Evolutionary conservation across 1,140 invertebrate genomes (phyloP).

Genomic region (Micrasema longulum): DNA sequence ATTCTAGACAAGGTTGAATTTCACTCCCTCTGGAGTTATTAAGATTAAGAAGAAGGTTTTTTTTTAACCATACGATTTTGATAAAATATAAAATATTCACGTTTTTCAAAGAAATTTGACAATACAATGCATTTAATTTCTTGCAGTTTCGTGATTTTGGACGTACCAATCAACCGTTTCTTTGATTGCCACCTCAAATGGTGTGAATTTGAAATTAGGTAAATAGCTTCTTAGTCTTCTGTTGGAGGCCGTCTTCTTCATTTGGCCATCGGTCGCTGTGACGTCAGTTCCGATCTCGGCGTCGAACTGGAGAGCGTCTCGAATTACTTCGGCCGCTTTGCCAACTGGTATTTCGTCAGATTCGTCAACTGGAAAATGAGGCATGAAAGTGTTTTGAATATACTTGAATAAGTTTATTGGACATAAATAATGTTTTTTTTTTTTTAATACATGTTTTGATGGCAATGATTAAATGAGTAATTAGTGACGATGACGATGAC

Average conservation of each 20-base stretch:
- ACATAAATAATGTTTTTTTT: too few species aligned
- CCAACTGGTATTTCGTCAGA: conserved; percentile 90
- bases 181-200: conserved; percentile 85
- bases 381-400: too few species aligned
- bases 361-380: conserved; percentile 90
- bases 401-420: too few species aligned
- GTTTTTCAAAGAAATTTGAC: too few species aligned
- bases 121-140: too few species aligned
- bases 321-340: conserved; percentile 83
- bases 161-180: conserved; percentile 93
- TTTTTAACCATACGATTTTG: too few species aligned
- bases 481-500: too few species aligned
- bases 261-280: conserved; percentile 94
- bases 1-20: too few species aligned
- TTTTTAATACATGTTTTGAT: background rate
- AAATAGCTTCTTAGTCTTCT: conserved; percentile 84
- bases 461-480: too few species aligned
- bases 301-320: conserved; percentile 75
- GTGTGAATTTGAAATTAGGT: conserved; percentile 92
- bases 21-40: too few species aligned
- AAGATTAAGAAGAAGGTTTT: too few species aligned
- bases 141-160: conserved; percentile 63
- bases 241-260: conserved; percentile 98
- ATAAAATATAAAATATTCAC: too few species aligned
- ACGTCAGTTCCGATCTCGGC: conserved; percentile 85